Evolutionary conservation across 1,140 invertebrate genomes (phyloP).

Genomic region (Brachionus angularis): DNA sequence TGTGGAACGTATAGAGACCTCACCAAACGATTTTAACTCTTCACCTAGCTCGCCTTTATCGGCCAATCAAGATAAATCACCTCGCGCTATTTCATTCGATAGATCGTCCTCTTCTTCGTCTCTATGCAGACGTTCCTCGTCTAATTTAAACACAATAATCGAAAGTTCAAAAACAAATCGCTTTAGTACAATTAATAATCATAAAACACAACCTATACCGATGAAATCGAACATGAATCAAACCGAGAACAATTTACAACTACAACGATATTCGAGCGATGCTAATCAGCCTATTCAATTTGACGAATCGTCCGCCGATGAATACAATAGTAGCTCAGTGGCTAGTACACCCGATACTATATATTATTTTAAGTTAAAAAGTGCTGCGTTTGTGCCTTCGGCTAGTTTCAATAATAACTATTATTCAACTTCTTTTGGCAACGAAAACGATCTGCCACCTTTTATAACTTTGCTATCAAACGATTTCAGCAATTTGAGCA

Average conservation of each 20-base stretch:
- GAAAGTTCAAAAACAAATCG: constrained; percentile 9
- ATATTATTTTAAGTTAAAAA: constrained; percentile 41
- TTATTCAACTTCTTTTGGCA: constrained; percentile 17
- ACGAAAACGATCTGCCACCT: constrained; percentile 41
- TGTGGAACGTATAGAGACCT: constrained; percentile 50
- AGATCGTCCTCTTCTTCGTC: no score
- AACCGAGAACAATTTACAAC: not conserved
- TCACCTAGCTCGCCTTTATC: constrained; percentile 9
- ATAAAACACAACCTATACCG: constrained; percentile 41
- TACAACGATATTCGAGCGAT: not conserved
- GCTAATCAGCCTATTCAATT: not conserved
- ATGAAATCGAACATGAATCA: constrained; percentile 25
- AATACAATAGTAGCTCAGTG: constrained; percentile 28
- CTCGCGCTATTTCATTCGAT: not conserved
- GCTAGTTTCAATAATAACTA: constrained; percentile 31
- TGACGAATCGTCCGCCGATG: constrained; percentile 31
- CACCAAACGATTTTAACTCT: not conserved
- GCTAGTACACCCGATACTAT: constrained; percentile 40
- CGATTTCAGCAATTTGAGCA: constrained; percentile 31
- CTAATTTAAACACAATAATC: constrained; percentile 25
- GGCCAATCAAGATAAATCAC: not conserved
- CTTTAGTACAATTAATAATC: no score
- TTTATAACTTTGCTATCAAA: constrained; percentile 36
- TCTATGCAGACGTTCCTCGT: not conserved
- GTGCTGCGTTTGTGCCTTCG: constrained; percentile 42